Evolutionary conservation across 2,888 invertebrate genomes (phyloP), one percentile per base, ranked within the genome.

Genomic region (Coenonympha glycerion): DNA sequence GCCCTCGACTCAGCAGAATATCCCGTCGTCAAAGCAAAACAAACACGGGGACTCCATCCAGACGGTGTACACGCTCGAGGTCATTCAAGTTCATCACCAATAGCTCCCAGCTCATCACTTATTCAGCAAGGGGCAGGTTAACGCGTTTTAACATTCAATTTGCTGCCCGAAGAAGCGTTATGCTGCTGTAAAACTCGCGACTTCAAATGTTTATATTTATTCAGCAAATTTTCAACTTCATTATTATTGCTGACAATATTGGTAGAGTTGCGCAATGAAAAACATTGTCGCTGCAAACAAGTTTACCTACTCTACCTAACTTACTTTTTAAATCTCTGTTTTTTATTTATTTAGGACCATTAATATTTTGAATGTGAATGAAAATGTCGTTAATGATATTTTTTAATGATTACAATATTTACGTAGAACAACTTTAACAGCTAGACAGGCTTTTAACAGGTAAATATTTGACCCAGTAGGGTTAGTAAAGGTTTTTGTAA

Each of bases 81-180:
- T 80, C 82, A 85, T 84, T 78, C 82, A 78, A 79, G 79, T 85
- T 83, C 82, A 84, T 82, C 77, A 79, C 81, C 84, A 79, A 84
- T 84, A 83, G 75, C 79, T 76, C 71, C 68, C 57, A 60, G 68
- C 78, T 77, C 79, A 80, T 84, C 81, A 83, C 80, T 83, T 83
- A 85, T 84, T 85, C 83, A 84, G 76, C 74, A 74, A 77, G 69
- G 80, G 79, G 72, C 79, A 80, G 78, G 81, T 79, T 81, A 80
- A 80, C 77, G 74, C 71, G 71, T 74, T 81, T 81, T 81, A 80
- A 82, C 81, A 83, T 83, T 83, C 81, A 83, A 83, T 83, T 83
- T 55, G 49, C 47, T 55, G 47, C 72, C 72, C 68, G 71, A 78
- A 78, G 74, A 73, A 77, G 70, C 71, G 71, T 76, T 72, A 77